Evolutionary conservation across 2,888 invertebrate genomes (phyloP).

Genomic region (Pimpla rufipes): DNA sequence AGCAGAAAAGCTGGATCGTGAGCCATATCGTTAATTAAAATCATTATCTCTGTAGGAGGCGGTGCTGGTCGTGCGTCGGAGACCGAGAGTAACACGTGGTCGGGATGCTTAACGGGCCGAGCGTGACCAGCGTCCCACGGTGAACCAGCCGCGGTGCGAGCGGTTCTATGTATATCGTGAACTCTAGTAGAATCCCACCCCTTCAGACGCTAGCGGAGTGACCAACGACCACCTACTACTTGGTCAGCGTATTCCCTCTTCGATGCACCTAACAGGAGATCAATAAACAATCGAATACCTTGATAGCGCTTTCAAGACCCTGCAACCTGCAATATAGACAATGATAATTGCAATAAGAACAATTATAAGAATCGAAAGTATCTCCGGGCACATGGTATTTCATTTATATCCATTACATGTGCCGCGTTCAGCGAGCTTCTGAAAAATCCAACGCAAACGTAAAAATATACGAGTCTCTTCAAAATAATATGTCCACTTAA

Average conservation of each 20-base stretch:
- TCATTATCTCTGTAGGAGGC: constrained; percentile 61
- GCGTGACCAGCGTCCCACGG: constrained; percentile 69
- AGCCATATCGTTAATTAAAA: constrained; percentile 67
- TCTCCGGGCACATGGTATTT: neutral
- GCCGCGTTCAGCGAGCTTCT: neutral
- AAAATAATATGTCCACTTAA: too few relatives aligned
- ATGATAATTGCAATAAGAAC: neutral
- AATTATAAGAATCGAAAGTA: neutral
- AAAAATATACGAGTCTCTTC: too few relatives aligned
- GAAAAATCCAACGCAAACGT: too few relatives aligned
- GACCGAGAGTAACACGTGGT: constrained; percentile 71
- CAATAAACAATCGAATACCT: constrained; percentile 74
- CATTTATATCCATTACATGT: neutral
- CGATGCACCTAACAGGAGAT: constrained; percentile 41
- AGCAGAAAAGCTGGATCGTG: constrained; percentile 2
- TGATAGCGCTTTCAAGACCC: constrained; percentile 50
- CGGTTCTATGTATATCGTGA: constrained; percentile 26
- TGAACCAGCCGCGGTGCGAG: constrained; percentile 63
- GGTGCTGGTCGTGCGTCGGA: constrained; percentile 43
- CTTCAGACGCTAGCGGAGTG: constrained; percentile 46
- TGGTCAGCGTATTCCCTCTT: constrained; percentile 72
- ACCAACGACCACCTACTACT: constrained; percentile 62
- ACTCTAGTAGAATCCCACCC: constrained; percentile 31
- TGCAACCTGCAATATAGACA: neutral
- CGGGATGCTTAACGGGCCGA: constrained; percentile 67